Base-by-base conservation (phyloP, 2,113 vertebrate genomes). In the Eubucco bourcierii region DNA sequence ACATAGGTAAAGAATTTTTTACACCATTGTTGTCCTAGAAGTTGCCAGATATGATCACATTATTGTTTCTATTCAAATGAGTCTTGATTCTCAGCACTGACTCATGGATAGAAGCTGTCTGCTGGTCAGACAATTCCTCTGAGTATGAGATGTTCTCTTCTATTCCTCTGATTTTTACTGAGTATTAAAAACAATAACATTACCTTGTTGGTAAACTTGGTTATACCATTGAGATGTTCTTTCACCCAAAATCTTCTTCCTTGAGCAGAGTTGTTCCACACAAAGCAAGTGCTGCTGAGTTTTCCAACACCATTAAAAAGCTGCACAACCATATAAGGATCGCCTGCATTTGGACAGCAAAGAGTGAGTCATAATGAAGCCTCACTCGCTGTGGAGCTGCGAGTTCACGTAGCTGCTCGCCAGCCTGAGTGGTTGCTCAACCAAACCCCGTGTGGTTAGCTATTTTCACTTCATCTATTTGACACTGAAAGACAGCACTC, bases 311-410 rank as follows among this genome's bases (percentile, higher is more conserved):
- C 13, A 27, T 47, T 25, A 9, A 78, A 80, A 76, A 61, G 12
- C 15, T 34, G 8, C 55, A 55, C 21, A 79, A 33, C 93, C 94
- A 84, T 90, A 93, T 90, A 95, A 94, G 83, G 77, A 9, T 31
- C 2, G 2, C 37, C 81, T 68, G 66, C 17, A 16, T 10, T 81
- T 0, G 1, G 9, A 29, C 52, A 50, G 16, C 46, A n/a, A 89
- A 29, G 27, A 55, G 37, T 95, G 90, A 96, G 82, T 94, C 87
- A 90, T 50, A 41, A 33, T 47, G 44, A 56, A 94, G 53, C 9
- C 20, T 88, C 2, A 1, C 83, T 86, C 47, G 75, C 70, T 90
- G 84, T 24, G 52, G 86, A 71, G 47, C 70, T n/a, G n/a, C n/a
- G n/a, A n/a, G n/a, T 72, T 82, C 29, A 34, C 0, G 0, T 39